These are phyloP conservation scores for Aphrocallistes beatrix DNA, from an alignment of 37 sponge, comb jelly and placozoan genomes.

Conservation along the genomic window DNA sequence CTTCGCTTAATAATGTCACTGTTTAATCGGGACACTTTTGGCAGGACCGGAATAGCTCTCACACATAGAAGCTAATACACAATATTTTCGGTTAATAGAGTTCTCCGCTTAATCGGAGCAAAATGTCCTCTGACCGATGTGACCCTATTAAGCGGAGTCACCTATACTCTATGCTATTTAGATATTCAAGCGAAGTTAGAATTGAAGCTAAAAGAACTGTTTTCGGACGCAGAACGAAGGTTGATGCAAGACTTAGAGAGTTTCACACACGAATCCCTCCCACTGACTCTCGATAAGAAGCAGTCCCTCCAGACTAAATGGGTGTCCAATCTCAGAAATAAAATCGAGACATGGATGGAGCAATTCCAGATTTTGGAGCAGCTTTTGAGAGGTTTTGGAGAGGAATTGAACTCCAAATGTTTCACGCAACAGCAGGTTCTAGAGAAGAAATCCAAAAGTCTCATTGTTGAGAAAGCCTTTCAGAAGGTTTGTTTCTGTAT, in stretches of 20 bases:
- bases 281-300: neutral
- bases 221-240: neutral
- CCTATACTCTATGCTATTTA: too few relatives aligned
- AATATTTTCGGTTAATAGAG: too few relatives aligned
- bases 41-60: too few relatives aligned
- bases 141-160: too few relatives aligned
- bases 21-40: neutral
- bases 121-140: too few relatives aligned
- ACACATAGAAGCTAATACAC: too few relatives aligned
- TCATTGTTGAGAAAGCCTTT: neutral
- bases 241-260: neutral
- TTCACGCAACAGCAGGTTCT: neutral
- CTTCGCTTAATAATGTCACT: neutral
- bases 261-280: neutral
- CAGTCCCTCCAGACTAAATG: neutral
- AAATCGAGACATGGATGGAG: neutral
- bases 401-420: constrained; percentile 10
- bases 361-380: neutral
- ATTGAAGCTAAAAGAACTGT: too few relatives aligned
- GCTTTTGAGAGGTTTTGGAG: neutral
- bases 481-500: neutral
- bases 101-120: too few relatives aligned
- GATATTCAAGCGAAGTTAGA: too few relatives aligned
- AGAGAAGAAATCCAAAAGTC: neutral
- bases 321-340: neutral